Evolutionary conservation across 2,888 invertebrate genomes (phyloP), one percentile per base, ranked within the genome.

Genomic region (Mayetiola destructor): DNA sequence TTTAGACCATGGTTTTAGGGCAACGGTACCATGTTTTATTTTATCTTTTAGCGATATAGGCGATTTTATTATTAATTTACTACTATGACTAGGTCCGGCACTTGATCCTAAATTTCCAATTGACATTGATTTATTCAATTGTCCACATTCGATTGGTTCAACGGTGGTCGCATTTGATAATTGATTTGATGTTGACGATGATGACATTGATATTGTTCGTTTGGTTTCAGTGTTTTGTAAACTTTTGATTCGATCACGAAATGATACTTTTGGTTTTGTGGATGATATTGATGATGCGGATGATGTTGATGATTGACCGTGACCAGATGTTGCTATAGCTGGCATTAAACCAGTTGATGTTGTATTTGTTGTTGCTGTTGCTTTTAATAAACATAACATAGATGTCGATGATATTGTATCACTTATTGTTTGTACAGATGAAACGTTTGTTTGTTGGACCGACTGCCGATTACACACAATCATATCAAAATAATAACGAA

Each of bases 1-100:
- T 73, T 85, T 85, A 14, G 78, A 79, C 88, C 88, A 88, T 1
- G 84, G 82, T 63, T 80, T 82, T 65, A 68, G 67, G 56, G 68
- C 66, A 55, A 67, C 66, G 55, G 72, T 72, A 72, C 59, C 66
- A 58, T 75, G 62, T 66, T 75, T 76, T 55, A 77, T 64, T 64
- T 76, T 76, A 63, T 77, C 76, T 58, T 76, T 67, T 60, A 77
- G 75, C 27, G 74, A 73, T 35, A 59, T 12, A 53, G 61, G 14
- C 14, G n/a, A 2, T 6, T 23, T 27, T n/a, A n/a, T n/a, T n/a
- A n/a, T n/a, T 48, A 3, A 9, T 48, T 48, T 48, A 3, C 5
- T n/a, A 6, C 27, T 16, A n/a, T n/a, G 23, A 2, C 48, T 27
- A 27, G 23, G 23, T 48, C 29, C 48, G 16, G 27, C 16, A 6